Evolutionary conservation across 2,888 invertebrate genomes (phyloP).

Genomic region (Dorcus parallelipipedus): DNA sequence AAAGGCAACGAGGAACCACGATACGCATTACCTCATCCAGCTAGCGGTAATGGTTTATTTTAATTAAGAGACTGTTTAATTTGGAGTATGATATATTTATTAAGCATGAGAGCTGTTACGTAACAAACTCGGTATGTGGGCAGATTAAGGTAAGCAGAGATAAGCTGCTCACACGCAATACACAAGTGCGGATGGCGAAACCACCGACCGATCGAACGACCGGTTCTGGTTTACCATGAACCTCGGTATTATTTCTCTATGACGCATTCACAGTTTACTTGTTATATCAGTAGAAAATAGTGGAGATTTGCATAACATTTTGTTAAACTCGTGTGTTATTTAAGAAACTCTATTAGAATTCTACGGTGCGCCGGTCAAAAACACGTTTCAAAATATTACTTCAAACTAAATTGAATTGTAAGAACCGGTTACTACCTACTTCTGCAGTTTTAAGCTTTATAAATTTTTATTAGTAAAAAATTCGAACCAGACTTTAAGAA

Average conservation of each 20-base stretch:
- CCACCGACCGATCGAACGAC: constrained; percentile 19
- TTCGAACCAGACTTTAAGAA: background rate
- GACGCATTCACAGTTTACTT: constrained; percentile 8
- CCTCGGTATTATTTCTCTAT: constrained; percentile 24
- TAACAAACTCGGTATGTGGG: constrained; percentile 29
- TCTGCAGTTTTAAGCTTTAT: background rate
- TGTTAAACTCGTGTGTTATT: background rate
- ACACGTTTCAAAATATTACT: constrained; percentile 5
- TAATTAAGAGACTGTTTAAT: constrained; percentile 13
- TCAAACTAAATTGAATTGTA: constrained; percentile 8
- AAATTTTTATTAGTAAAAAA: background rate
- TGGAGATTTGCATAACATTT: background rate
- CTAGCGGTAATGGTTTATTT: constrained; percentile 6
- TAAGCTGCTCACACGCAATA: constrained; percentile 32
- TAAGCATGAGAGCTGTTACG: constrained; percentile 15
- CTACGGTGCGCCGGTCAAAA: background rate
- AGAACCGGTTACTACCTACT: constrained; percentile 1
- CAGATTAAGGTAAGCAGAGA: constrained; percentile 32
- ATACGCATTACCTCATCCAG: background rate
- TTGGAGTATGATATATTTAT: constrained; percentile 15
- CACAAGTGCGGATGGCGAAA: constrained; percentile 27
- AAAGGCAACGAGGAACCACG: too few relatives aligned
- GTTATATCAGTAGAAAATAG: constrained; percentile 1
- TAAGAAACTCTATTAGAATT: background rate
- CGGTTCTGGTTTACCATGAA: constrained; percentile 37